Evolutionary conservation across 2,888 invertebrate species (phyloP), one percentile per base, ranked within the genome.

Genomic region (Metellina segmentata): DNA sequence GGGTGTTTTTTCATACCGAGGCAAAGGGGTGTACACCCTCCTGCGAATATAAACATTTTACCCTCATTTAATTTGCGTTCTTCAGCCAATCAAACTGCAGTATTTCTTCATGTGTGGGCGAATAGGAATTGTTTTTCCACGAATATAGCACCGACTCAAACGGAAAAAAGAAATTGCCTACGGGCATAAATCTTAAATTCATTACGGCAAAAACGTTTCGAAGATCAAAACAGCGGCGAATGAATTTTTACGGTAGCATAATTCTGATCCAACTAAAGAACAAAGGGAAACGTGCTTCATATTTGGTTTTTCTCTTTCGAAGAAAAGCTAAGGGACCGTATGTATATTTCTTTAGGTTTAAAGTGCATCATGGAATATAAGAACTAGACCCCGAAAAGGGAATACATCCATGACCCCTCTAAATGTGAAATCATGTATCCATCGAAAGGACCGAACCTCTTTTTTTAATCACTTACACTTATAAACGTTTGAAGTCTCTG

Each of bases 21-120:
- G 69, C 19, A 51, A 61, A 72, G 52, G 82, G 70, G 69, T n/a
- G 75, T 70, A 51, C 34, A 51, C 20, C 34, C 74, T 87, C 20
- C 81, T 81, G n/a, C 61, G 74, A 61, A 81, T 72, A 78, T 90
- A 85, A 85, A 81, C 90, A 85, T 78, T 90, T 90, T 90, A 85
- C 85, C 85, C 90, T 90, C 90, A 90, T 90, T 90, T 90, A 90
- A 90, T 90, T 89, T 90, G 79, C 85, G 72, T 85, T 75, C 90
- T 90, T 61, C n/a, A 74, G 72, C 90, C 90, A 90, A 90, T 90
- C 85, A 90, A 81, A 81, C 49, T 81, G 19, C 70, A 72, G 85
- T 74, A 75, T 74, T 85, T 85, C 71, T 81, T 85, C 52, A 61
- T 81, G 79, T 72, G 81, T 70, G 52, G 52, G 61, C 78, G 85